These are phyloP conservation scores for Thermophis baileyi DNA, from an alignment of 2,113 vertebrate species.

Conservation along the genomic window DNA sequence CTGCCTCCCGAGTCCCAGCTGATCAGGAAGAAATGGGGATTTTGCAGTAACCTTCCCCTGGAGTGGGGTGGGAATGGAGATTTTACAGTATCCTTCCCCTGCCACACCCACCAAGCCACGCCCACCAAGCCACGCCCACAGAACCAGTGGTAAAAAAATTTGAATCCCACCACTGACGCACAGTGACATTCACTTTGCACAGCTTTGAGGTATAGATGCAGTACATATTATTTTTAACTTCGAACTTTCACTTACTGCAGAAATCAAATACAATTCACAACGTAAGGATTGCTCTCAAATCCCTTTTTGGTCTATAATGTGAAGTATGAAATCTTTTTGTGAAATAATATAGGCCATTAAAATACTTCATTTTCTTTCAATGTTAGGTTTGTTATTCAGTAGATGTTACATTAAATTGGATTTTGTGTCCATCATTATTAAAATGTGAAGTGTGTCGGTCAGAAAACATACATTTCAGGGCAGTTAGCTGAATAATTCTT, in stretches of 20 bases:
- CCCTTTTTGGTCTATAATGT: conserved; percentile 41
- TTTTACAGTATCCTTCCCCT: too few relatives aligned
- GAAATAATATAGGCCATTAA: conserved; percentile 44
- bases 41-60: too few relatives aligned
- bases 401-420: conserved; percentile 69
- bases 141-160: too few relatives aligned
- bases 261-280: neutral
- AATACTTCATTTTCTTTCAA: conserved; percentile 30
- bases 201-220: neutral
- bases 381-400: conserved; percentile 61
- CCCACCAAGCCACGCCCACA: too few relatives aligned
- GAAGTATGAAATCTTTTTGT: conserved; percentile 44
- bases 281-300: neutral
- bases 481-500: conserved; percentile 81
- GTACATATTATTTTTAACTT: neutral
- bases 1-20: too few relatives aligned
- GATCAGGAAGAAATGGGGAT: too few relatives aligned
- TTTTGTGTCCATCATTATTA: conserved; percentile 80
- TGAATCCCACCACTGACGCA: too few relatives aligned
- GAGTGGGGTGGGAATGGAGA: too few relatives aligned
- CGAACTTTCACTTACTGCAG: conserved; percentile 8
- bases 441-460: conserved; percentile 82
- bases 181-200: neutral
- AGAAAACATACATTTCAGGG: conserved; percentile 78
- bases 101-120: too few relatives aligned